Base-by-base conservation (phyloP, 2,113 vertebrate species). In the Zosterops hypoxanthus region DNA sequence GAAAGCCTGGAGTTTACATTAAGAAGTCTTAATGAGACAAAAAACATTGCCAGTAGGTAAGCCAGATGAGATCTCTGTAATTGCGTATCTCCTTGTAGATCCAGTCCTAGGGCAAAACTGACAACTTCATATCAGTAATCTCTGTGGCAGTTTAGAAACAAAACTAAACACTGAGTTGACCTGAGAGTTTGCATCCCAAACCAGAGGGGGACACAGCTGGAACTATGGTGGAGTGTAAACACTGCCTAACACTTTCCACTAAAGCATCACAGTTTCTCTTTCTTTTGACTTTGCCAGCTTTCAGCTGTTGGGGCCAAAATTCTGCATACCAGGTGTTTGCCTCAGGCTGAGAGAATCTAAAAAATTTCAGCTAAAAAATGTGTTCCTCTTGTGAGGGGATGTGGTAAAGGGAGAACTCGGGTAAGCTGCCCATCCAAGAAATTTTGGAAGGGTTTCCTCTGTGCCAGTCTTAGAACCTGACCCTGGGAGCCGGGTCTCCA, bases 71-170 rank as follows among this genome's bases (percentile, higher is more conserved):
- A 84, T 66, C 64, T 83, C 47, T 77, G 28, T 78, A 87, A 84
- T 64, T 96, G 44, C 56, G 55, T 78, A 84, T 80, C 69, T 84
- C 33, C 83, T 84, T 70, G 50, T 59, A 89, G 42, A 86, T 91
- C 26, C 59, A 66, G 63, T 59, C 88, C 88, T 88, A 63, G 72
- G 52, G 96, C 86, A 94, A 93, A 96, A 95, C 88, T 16, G 82
- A 83, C 46, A 66, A 24, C 6, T 64, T 78, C 14, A 1, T 44
- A 47, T n/a, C 72, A 81, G 44, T 21, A 47, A 81, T 75, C 29
- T 73, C 52, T n/a, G 26, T 1, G 3, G 15, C 59, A 90, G 21
- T 59, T 73, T 33, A 61, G 63, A 59, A 92, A 81, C 34, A 78
- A 12, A 88, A 7, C 39, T 55, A 39, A 71, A 70, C 0, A 2